Conservation (phyloP, 2,797 vertebrate genomes). For the Gymnoscopelus microlampas region DNA sequence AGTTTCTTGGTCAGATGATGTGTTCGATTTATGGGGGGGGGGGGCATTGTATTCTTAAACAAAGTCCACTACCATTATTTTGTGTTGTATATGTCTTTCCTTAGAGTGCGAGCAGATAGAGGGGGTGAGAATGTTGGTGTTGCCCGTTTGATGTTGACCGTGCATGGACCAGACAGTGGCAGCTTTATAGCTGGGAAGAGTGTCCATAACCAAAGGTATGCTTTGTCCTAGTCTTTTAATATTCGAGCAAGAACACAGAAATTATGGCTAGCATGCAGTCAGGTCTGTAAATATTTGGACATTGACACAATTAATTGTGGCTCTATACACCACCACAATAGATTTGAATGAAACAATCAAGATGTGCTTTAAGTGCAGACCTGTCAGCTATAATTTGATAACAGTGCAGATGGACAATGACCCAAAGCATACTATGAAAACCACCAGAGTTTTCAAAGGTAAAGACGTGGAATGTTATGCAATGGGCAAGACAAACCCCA, state of each 20-base stretch:
- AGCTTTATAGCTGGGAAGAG: slow-evolving; percentile 10
- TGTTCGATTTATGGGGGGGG: background rate
- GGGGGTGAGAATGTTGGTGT: slow-evolving; percentile 7
- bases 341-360: no score
- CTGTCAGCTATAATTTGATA: no score
- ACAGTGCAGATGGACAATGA: no score
- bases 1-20: background rate
- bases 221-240: background rate
- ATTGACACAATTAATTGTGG: no score
- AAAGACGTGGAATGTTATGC: background rate
- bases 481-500: no score
- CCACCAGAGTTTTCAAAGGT: background rate
- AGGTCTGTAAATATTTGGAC: no score
- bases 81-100: background rate
- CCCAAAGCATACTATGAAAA: no score
- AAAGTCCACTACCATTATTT: background rate
- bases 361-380: no score
- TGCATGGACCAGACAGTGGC: slow-evolving; percentile 4
- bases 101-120: background rate
- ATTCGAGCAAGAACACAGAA: no score
- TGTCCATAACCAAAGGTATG: slow-evolving; percentile 12
- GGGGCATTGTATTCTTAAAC: no score
- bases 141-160: slow-evolving; percentile 8
- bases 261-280: no score
- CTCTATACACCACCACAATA: no score